Base-by-base conservation (phyloP, 2,888 invertebrate genomes). In the Scaptomyza tumidula region DNA sequence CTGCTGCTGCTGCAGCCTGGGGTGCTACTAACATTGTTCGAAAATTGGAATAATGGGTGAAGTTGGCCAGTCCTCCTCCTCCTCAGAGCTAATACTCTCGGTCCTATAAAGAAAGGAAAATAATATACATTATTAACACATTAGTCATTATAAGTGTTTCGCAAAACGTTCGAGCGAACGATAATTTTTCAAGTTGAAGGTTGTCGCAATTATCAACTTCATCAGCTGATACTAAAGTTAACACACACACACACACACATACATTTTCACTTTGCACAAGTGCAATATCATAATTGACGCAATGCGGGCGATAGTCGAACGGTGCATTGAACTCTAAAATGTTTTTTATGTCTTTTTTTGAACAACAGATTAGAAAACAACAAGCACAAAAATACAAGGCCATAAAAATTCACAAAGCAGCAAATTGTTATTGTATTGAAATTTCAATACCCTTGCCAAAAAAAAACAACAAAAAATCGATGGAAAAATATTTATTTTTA, bases 41-140 rank as follows among this genome's bases (percentile, higher is more conserved):
- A 92, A 92, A 87, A 94, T 94, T 48, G 94, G 94, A 80, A 94
- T 92, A 16, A 94, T 93, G 63, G 94, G 94, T 88, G 94, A 94
- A 75, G 94, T 93, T 65, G 94, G 94, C 94, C 94, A 94, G 88
- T 94, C 94, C 53, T 93, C 93, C 78, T 92, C 93, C 83, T 93
- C 93, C 85, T 93, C 93, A 53, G 92, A 93, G 89, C 93, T 94
- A 70, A 93, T 93, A 89, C 94, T 94, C 92, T 94, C 94, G 78
- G 94, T 94, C 93, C 95, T 95, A 7, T 6, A 62, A 67, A 4
- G 9, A n/a, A 27, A 52, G 0, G 1, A 16, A 31, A 14, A 24
- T 2, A 24, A 24, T 5, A 24, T 3, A 24, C n/a, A n/a, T n/a
- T n/a, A n/a, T n/a, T 3, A 45, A 52, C 5, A 6, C 7, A 39